Base-by-base conservation (phyloP, 2,888 invertebrate genomes). In the Sisyra terminalis region DNA sequence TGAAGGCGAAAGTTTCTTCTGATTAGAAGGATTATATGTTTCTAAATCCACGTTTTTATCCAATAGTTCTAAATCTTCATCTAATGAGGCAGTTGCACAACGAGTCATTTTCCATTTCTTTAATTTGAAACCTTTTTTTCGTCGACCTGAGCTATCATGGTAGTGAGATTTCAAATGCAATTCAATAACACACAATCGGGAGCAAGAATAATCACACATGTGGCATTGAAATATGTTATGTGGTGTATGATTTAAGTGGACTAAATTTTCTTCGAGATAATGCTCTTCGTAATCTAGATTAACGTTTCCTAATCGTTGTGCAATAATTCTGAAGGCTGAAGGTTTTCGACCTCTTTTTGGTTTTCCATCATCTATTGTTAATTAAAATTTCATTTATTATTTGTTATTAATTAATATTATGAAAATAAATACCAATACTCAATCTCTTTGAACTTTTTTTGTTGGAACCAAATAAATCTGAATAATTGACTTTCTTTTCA, bases 141-240 rank as follows among this genome's bases (percentile, higher is more conserved):
- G 15, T 49, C 37, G 2, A 55, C 16, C 53, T 11, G 56, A 49
- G 18, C 46, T 7, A 39, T 70, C 69, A 43, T 67, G 63, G 51
- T 73, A 69, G 53, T 84, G 84, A 50, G 71, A 71, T 63, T 79
- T 80, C 46, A 73, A 75, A 55, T 86, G 85, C 48, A 76, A 61
- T 47, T 82, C 73, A 54, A 85, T 70, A 35, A 82, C 78, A 57
- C 83, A 83, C 16, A 84, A 63, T 18, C 84, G 70, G 11, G 69
- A 65, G 24, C 81, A 75, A 16, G 71, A 69, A 53, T 81, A 85
- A 42, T 65, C 57, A 53, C 80, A 80, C 29, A 73, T 59, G 50
- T 70, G 71, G 55, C 80, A 80, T 29, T 71, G 66, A 55, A 74
- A 79, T n/a, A 15, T 14, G 15, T 17, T 29, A 40, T 30, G 29